Evolutionary conservation across 2,888 invertebrate genomes (phyloP).

Genomic region (Ormyrus rosae): DNA sequence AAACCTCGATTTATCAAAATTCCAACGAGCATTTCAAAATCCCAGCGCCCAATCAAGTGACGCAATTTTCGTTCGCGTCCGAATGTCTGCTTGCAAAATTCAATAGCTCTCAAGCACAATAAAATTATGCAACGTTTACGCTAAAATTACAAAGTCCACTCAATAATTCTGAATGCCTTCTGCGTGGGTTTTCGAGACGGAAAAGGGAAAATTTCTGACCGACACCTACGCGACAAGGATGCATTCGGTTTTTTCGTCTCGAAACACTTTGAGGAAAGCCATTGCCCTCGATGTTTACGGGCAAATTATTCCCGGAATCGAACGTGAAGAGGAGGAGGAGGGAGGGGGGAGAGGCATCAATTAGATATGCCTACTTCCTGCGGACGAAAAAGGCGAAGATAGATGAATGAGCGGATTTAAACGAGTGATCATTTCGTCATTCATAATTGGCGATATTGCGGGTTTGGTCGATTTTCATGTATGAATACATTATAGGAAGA

Average conservation of each 20-base stretch:
- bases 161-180: not conserved
- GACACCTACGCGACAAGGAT: not conserved
- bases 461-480: conserved; percentile 10
- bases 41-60: not conserved
- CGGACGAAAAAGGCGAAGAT: conserved; percentile 19
- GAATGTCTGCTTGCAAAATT: conserved; percentile 23
- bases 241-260: conserved; percentile 25
- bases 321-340: not conserved
- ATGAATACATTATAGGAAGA: not conserved
- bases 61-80: not conserved
- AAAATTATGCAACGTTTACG: conserved; percentile 24
- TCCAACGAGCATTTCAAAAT: conserved; percentile 6
- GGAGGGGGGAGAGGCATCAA: not conserved
- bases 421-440: not conserved
- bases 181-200: conserved; percentile 25
- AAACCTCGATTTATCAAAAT: not conserved
- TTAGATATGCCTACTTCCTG: not conserved
- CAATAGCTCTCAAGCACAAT: conserved; percentile 19
- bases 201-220: conserved; percentile 31
- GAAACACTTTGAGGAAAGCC: not conserved
- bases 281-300: not conserved
- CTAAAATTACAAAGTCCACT: conserved; percentile 6
- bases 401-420: conserved; percentile 6
- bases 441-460: not conserved
- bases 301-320: not conserved